phyloP scores from a whole-genome alignment of 2,888 invertebrate genomes.

The Eugnorisma glareosa region DNA sequence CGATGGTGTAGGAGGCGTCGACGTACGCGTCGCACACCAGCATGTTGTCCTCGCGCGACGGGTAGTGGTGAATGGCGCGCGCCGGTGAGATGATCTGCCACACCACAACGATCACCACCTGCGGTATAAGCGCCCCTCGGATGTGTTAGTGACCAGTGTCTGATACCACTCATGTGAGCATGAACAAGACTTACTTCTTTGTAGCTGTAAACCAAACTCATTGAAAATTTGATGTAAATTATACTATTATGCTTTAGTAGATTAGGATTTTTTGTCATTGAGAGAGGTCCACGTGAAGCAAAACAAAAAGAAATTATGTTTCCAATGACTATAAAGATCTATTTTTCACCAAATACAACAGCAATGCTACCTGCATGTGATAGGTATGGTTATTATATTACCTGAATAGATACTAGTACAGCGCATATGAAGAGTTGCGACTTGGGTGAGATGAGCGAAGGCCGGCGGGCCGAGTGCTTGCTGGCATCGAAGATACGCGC shows the following conservation, averaged over 20 bases:
- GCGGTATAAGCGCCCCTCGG: constrained; percentile 12
- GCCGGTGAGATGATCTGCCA: constrained; percentile 98
- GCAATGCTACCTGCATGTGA: no score
- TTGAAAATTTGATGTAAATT: no score
- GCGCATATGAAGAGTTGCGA: constrained; percentile 97
- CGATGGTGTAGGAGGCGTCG: constrained; percentile 97
- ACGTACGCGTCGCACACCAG: constrained; percentile 97
- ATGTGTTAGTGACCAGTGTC: background rate
- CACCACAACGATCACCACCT: constrained; percentile 95
- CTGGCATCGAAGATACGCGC: constrained; percentile 98
- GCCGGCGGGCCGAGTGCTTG: constrained; percentile 97
- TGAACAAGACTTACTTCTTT: background rate
- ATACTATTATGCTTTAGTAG: no score
- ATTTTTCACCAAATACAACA: no score
- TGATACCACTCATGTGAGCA: background rate
- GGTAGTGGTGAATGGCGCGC: constrained; percentile 96
- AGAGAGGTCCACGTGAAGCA: no score
- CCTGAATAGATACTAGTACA: constrained; percentile 96
- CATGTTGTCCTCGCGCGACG: constrained; percentile 96
- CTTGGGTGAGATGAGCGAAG: constrained; percentile 97
- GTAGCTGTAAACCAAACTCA: background rate
- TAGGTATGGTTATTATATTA: constrained; percentile 71
- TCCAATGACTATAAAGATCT: no score
- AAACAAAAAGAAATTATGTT: no score
- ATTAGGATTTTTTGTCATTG: no score